Percentiles rank a stretch among this genome's conserved stretches.
phyloP scores from a whole-genome alignment of 2,888 invertebrate genomes.

The Colostygia pectinataria region DNA sequence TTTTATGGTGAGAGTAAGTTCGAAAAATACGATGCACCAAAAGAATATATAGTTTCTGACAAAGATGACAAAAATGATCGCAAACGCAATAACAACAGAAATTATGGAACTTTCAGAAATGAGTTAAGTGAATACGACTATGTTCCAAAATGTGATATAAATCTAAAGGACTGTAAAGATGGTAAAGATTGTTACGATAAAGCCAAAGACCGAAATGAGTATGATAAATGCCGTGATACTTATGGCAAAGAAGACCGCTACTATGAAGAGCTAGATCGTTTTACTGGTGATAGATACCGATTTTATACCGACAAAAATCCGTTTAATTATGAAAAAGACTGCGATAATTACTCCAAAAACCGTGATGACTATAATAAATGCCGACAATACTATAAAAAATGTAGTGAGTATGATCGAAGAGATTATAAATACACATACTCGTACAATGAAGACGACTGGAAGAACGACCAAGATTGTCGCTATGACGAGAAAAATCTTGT shows the following conservation, averaged over 20 bases:
- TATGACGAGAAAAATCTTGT: constrained; percentile 9
- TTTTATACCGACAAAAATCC: not conserved
- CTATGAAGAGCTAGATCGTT: constrained; percentile 16
- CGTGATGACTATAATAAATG: constrained; percentile 9
- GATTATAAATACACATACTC: constrained; percentile 8
- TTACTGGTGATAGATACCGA: constrained; percentile 5
- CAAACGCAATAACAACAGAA: not conserved
- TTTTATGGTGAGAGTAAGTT: not conserved
- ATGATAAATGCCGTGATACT: constrained; percentile 16
- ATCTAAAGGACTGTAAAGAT: constrained; percentile 14
- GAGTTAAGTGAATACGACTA: constrained; percentile 15
- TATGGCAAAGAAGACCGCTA: constrained; percentile 20
- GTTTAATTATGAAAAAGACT: constrained; percentile 13
- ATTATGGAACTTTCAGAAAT: not conserved
- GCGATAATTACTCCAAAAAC: constrained; percentile 8
- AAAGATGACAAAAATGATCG: constrained; percentile 6
- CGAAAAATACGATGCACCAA: constrained; percentile 12
- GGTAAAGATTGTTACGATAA: constrained; percentile 23
- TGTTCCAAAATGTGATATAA: constrained; percentile 13
- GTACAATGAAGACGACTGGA: constrained; percentile 13
- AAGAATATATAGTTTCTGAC: constrained; percentile 5
- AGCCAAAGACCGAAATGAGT: constrained; percentile 5
- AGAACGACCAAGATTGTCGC: constrained; percentile 4
- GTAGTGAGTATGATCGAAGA: not conserved
- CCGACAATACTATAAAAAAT: constrained; percentile 10